These are phyloP conservation scores for Hoplostethus atlanticus DNA, from an alignment of 2,797 vertebrate genomes.

Conservation along the genomic window DNA sequence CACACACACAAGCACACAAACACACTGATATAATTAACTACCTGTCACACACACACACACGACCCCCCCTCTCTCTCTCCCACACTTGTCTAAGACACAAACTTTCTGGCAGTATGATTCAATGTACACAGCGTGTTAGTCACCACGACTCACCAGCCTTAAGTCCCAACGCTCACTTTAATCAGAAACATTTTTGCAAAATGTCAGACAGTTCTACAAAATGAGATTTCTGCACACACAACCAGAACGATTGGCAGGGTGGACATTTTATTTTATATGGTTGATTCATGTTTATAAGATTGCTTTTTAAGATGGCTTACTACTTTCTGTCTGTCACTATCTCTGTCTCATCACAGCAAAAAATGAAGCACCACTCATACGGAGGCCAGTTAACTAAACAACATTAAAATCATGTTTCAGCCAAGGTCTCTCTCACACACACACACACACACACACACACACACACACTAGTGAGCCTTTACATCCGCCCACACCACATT, in stretches of 20 bases:
- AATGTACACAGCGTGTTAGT: slow-evolving; percentile 50
- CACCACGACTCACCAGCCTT: slow-evolving; percentile 51
- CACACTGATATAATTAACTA: slow-evolving; percentile 66
- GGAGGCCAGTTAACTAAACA: slow-evolving; percentile 29
- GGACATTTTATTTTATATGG: not conserved
- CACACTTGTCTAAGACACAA: not conserved
- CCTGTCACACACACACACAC: slow-evolving; percentile 52
- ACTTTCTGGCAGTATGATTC: slow-evolving; percentile 38
- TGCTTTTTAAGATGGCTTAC: not conserved
- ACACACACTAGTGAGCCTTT: slow-evolving; percentile 36
- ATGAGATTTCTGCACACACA: not conserved
- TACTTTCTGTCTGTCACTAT: slow-evolving; percentile 1
- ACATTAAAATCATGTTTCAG: slow-evolving; percentile 44
- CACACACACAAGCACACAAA: slow-evolving; percentile 47
- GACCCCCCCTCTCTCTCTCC: not conserved
- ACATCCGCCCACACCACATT: slow-evolving; percentile 64
- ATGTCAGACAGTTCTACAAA: slow-evolving; percentile 2
- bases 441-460: not conserved
- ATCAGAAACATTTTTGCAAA: not conserved
- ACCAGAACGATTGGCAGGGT: not conserved
- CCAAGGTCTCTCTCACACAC: slow-evolving; percentile 6
- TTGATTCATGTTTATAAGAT: not conserved
- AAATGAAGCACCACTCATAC: slow-evolving; percentile 7
- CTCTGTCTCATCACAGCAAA: not conserved
- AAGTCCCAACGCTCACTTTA: slow-evolving; percentile 20